A percentile compares a stretch with the other conserved stretches of the same genome.
These are phyloP conservation scores for Drosophila aldrichi DNA, from an alignment of 2,888 invertebrate genomes.

Conservation along the genomic window DNA sequence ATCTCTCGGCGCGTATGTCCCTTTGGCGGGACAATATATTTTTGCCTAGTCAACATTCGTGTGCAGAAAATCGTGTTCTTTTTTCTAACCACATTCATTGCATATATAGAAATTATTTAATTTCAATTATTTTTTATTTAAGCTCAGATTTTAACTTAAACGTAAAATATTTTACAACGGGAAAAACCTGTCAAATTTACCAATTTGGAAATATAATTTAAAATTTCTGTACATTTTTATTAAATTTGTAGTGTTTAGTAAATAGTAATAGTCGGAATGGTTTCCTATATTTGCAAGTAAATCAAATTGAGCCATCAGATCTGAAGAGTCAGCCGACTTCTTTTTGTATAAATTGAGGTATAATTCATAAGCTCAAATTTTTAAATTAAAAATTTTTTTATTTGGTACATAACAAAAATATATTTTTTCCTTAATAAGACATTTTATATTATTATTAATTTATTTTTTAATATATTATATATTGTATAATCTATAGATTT, in stretches of 20 bases:
- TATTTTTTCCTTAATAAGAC: too few relatives aligned
- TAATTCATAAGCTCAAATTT: neutral
- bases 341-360: neutral
- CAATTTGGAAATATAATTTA: neutral
- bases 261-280: neutral
- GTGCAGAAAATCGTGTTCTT: neutral
- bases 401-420: neutral
- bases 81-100: too few relatives aligned
- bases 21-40: neutral
- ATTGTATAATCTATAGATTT: neutral
- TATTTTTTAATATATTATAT: too few relatives aligned
- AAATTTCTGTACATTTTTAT: neutral
- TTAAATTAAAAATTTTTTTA: neutral
- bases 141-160: too few relatives aligned
- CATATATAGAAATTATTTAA: too few relatives aligned
- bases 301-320: neutral
- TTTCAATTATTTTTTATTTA: too few relatives aligned
- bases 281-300: neutral
- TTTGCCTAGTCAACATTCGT: conserved; percentile 15
- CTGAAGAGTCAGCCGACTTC: neutral
- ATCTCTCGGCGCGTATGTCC: neutral
- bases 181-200: conserved; percentile 1
- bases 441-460: neutral
- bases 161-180: too few relatives aligned
- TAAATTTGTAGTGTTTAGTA: neutral